Evolutionary conservation across 2,113 vertebrate genomes (phyloP).

Genomic region (Mola mola): DNA sequence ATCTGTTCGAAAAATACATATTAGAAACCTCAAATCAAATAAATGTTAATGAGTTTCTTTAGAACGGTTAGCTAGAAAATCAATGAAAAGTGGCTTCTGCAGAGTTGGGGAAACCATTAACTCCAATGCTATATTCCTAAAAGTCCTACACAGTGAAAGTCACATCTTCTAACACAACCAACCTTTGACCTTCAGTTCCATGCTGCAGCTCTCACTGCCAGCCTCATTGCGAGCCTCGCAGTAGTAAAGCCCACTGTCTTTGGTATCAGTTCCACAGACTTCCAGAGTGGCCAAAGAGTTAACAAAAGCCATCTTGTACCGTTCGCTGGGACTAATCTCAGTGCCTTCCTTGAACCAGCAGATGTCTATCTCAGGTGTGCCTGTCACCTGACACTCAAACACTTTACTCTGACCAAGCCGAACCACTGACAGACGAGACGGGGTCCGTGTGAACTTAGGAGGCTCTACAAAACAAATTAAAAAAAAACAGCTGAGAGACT

Average conservation of each 20-base stretch:
- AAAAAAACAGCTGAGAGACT: constrained; percentile 26
- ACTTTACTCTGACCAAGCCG: constrained; percentile 88
- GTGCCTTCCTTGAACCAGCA: constrained; percentile 95
- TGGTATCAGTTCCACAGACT: constrained; percentile 82
- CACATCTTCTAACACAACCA: constrained; percentile 60
- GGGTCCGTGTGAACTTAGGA: constrained; percentile 91
- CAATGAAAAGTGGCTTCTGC: no score
- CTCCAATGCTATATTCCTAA: not conserved
- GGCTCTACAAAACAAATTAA: constrained; percentile 84
- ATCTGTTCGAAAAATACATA: no score
- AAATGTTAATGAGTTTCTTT: no score
- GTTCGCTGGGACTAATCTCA: constrained; percentile 86
- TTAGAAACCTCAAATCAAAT: no score
- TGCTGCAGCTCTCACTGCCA: constrained; percentile 93
- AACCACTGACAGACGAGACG: constrained; percentile 87
- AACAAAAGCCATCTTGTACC: constrained; percentile 84
- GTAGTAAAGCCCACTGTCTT: constrained; percentile 90
- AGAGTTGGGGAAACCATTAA: no score
- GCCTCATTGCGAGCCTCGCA: constrained; percentile 98
- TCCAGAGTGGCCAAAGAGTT: constrained; percentile 90
- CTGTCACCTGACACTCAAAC: constrained; percentile 93
- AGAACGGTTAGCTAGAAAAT: no score
- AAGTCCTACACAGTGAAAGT: not conserved
- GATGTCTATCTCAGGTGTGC: constrained; percentile 92
- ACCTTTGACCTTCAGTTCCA: constrained; percentile 98